Evolutionary conservation across 2,797 vertebrate genomes (phyloP).

Genomic region (Rhincodon typus): DNA sequence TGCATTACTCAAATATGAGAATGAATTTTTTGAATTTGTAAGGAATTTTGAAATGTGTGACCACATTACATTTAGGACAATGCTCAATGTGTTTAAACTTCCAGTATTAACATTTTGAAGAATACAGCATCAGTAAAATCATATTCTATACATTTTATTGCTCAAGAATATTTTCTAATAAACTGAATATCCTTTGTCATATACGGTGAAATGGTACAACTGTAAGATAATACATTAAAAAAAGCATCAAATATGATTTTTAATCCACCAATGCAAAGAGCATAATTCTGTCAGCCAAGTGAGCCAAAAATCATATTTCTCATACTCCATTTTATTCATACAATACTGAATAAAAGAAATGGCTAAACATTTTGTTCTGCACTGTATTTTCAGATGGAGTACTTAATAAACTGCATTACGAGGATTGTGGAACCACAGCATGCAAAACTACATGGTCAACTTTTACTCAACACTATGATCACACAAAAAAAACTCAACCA

Average conservation of each 20-base stretch:
- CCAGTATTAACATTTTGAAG: not conserved
- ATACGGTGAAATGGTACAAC: constrained; percentile 16
- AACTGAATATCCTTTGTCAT: not conserved
- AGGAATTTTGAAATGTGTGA: not conserved
- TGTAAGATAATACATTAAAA: not conserved
- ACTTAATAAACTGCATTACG: not conserved
- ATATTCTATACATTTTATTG: not conserved
- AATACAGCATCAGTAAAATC: constrained; percentile 24
- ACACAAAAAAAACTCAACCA: not conserved
- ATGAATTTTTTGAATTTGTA: not conserved
- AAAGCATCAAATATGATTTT: not conserved
- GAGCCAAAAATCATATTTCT: not conserved
- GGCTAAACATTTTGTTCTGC: not conserved
- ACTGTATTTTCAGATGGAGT: not conserved
- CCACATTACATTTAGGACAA: not conserved
- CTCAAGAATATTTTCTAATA: constrained; percentile 33
- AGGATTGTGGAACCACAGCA: not conserved
- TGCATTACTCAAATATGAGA: not conserved
- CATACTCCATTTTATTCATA: not conserved
- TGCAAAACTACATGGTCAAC: not conserved
- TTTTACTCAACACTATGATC: not conserved
- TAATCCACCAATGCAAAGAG: not conserved
- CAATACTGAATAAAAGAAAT: constrained; percentile 10
- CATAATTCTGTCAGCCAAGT: not conserved
- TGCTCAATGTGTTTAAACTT: not conserved